Conservation (phyloP, 1,140 invertebrate species). For the Caenorhabditis inopinata region DNA sequence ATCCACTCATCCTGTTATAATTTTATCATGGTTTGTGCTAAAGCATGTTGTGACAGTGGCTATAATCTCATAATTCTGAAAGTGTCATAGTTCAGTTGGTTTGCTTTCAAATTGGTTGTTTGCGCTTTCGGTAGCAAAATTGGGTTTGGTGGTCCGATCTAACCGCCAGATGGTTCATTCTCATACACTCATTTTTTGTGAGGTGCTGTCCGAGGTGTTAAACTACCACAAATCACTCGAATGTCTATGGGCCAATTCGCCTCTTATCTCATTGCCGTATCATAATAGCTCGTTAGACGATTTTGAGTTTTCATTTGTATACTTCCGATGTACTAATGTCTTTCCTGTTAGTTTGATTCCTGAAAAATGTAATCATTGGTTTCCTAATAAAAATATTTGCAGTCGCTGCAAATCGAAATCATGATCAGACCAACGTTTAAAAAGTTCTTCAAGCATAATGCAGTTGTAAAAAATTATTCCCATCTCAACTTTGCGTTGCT, state of each 20-base stretch:
- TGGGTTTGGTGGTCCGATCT: background rate
- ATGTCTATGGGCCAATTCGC: conserved; percentile 28
- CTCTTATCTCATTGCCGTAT: conserved; percentile 8
- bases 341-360: background rate
- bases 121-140: background rate
- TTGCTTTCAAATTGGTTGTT: too few species aligned
- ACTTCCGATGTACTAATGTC: conserved; percentile 20
- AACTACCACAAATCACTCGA: conserved; percentile 27
- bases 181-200: background rate
- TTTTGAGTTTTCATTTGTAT: conserved; percentile 8
- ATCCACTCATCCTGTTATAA: too few species aligned
- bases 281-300: conserved; percentile 28
- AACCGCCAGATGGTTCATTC: background rate
- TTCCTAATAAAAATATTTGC: too few species aligned
- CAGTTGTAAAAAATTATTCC: too few species aligned
- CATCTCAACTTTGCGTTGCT: background rate
- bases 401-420: too few species aligned
- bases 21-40: too few species aligned
- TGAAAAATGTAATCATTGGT: background rate
- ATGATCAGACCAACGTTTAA: too few species aligned
- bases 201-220: background rate
- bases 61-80: too few species aligned
- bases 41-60: too few species aligned
- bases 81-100: too few species aligned
- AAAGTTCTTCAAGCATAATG: too few species aligned